Conservation (phyloP, 2,888 invertebrate species). For the Torymus aiolomorphi region DNA sequence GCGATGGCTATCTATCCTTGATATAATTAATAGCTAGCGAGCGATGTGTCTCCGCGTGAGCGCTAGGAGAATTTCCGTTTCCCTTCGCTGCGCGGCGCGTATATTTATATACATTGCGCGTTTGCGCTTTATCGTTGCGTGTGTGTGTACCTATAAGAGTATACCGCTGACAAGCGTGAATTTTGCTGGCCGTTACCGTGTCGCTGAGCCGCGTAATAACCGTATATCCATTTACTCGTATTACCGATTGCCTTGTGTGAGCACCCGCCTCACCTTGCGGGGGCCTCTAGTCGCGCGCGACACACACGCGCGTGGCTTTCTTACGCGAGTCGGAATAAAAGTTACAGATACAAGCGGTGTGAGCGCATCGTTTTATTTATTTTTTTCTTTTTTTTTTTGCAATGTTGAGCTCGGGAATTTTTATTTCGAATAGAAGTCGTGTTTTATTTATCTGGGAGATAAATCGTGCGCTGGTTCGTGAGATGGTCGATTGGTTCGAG, state of each 20-base stretch:
- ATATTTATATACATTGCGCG: too few relatives aligned
- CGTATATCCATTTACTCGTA: conserved; percentile 29
- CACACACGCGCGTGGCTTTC: background rate
- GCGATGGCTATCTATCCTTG: conserved; percentile 16
- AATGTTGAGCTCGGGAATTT: too few relatives aligned
- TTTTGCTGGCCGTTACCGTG: background rate
- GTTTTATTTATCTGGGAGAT: too few relatives aligned
- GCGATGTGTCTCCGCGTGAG: background rate
- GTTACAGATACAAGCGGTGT: too few relatives aligned
- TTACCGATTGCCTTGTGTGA: conserved; percentile 41
- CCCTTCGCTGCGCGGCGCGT: too few relatives aligned
- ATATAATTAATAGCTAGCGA: conserved; percentile 32
- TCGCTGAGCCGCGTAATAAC: conserved; percentile 2
- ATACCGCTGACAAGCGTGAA: background rate
- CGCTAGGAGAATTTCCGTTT: background rate
- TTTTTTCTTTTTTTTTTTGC: too few relatives aligned
- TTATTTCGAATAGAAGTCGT: too few relatives aligned
- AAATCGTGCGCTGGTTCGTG: background rate
- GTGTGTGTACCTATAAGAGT: too few relatives aligned
- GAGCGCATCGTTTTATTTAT: too few relatives aligned
- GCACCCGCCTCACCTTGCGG: conserved; percentile 28
- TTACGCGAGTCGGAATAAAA: too few relatives aligned
- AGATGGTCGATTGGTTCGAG: too few relatives aligned
- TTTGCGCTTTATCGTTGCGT: too few relatives aligned
- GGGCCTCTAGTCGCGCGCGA: conserved; percentile 1